Base-by-base conservation (phyloP, 2,888 invertebrate species). In the Brachypalpus laphriformis region DNA sequence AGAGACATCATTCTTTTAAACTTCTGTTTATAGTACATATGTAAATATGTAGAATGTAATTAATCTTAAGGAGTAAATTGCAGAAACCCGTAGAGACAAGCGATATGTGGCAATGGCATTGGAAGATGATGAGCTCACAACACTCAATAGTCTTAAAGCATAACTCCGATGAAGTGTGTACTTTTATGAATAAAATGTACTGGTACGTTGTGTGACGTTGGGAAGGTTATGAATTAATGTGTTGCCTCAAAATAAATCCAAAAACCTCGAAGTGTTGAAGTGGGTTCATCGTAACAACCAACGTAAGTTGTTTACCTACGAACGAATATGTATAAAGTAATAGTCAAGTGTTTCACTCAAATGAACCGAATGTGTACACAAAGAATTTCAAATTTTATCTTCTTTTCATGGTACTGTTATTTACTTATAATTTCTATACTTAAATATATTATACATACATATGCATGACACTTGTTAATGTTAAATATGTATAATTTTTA, bases 71-170 rank as follows among this genome's bases (percentile, higher is more conserved):
- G n/a, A 40, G 40, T 42, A 11, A 16, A 22, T 37, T 37, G 14
- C 31, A 6, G 9, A 16, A 14, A 31, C 16, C 16, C 11, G n/a
- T 11, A 18, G 8, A 49, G n/a, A 63, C 18, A 1, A 25, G 16
- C 42, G 9, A 20, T 59, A 47, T n/a, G 40, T 49, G 45, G 59
- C 77, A 68, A 77, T 77, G 76, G n/a, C 59, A 54, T 54, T 77
- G 61, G 34, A 70, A 61, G 25, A 11, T 68, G 68, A 61, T 54
- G 61, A 77, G 14, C 54, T 9, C 37, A 25, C 61, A 42, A 8
- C 57, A 65, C 49, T 65, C 22, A 34, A 34, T 11, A 18, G 22
- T 20, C 9, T 65, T 65, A 37, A 9, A 49, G 42, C 34, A 49
- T 49, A 31, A 49, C 9, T 49, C 20, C 8, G 14, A 65, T 37